Percentiles rank a stretch among this genome's conserved stretches.
phyloP scores from a whole-genome alignment of 2,797 vertebrate genomes.

The Petrocephalus sullivani region DNA sequence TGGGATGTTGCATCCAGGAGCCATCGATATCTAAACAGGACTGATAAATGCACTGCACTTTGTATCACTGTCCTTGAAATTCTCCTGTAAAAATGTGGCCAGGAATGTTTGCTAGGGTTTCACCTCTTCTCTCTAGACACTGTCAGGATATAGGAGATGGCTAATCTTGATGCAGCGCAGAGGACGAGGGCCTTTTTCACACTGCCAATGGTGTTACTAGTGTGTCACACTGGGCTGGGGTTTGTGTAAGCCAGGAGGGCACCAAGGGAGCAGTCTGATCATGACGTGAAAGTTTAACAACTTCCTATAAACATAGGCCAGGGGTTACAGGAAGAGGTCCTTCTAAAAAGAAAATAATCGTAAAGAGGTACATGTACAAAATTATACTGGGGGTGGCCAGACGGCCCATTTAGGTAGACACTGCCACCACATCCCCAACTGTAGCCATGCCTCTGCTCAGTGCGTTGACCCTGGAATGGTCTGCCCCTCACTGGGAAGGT shows the following conservation, averaged over 20 bases:
- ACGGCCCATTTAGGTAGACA: not conserved
- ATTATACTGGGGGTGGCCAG: not conserved
- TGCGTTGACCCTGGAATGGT: not conserved
- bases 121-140: conserved; percentile 7
- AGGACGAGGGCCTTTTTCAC: not conserved
- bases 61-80: conserved; percentile 51
- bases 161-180: not conserved
- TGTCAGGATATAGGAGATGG: not conserved
- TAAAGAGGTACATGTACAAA: not conserved
- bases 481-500: not conserved
- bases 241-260: not conserved
- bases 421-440: not conserved
- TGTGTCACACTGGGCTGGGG: no score
- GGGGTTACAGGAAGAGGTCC: not conserved
- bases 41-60: conserved; percentile 22
- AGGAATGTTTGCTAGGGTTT: conserved; percentile 31
- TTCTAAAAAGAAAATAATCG: not conserved
- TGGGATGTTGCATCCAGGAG: conserved; percentile 39
- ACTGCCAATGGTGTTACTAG: no score
- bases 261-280: not conserved
- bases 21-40: conserved; percentile 23
- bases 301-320: not conserved
- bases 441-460: not conserved
- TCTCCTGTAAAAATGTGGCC: conserved; percentile 49
- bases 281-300: not conserved